Conservation (phyloP, 2,888 invertebrate species). For the Calliphora vomitoria region DNA sequence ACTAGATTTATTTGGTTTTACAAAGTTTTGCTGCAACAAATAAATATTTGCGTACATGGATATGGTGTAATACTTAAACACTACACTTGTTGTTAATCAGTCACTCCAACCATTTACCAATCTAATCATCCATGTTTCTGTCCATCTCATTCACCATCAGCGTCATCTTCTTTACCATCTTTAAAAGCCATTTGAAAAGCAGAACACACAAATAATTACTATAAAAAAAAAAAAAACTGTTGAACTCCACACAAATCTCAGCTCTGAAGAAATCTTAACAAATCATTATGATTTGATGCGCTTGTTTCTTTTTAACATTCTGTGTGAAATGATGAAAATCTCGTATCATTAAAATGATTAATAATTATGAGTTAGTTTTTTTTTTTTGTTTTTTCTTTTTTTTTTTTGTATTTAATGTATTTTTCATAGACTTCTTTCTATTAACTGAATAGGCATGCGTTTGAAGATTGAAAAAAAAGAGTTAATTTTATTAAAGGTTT, state of each 20-base stretch:
- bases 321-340: conserved; percentile 41
- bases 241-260: not conserved
- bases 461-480: not conserved
- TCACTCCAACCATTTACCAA: conserved; percentile 32
- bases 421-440: conserved; percentile 41
- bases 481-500: conserved; percentile 28
- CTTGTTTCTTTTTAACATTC: conserved; percentile 17
- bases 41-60: not conserved
- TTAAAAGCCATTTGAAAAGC: conserved; percentile 11
- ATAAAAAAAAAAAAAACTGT: conserved; percentile 33
- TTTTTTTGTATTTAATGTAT: not conserved
- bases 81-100: conserved; percentile 46
- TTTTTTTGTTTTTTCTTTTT: not conserved
- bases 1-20: no score
- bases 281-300: conserved; percentile 35
- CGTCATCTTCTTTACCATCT: not conserved
- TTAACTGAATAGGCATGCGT: conserved; percentile 36
- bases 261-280: conserved; percentile 36
- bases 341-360: conserved; percentile 71
- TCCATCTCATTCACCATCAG: conserved; percentile 26
- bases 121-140: conserved; percentile 39
- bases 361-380: conserved; percentile 63
- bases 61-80: conserved; percentile 30
- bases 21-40: no score
- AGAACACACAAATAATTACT: conserved; percentile 50